Base-by-base conservation (phyloP, 2,797 vertebrate species). In the Oreonectes daqikongensis region DNA sequence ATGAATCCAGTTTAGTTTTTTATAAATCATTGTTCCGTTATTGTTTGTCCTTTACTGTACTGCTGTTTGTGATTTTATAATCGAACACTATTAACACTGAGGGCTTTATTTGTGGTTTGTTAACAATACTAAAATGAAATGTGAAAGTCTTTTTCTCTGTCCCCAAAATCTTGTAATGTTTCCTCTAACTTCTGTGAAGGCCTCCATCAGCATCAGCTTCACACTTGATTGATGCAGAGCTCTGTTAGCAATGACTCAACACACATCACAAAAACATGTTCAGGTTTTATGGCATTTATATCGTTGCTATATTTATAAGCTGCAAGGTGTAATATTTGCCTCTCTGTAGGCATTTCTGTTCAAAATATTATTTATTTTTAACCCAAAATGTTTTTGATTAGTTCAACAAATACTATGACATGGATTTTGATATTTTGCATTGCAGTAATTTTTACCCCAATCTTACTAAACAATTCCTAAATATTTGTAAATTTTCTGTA, bases 131-230 rank as follows among this genome's bases (percentile, higher is more conserved):
- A 3, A 55, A 11, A n/a, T 60, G 6, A 40, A 76, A 69, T 76
- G 40, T 59, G 4, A 48, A 71, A 15, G n/a, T 72, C n/a, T 76
- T 50, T 70, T 12, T 61, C 26, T 26, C 44, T 18, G 18, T 70
- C 9, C 22, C 46, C 28, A 14, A 65, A 9, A 55, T n/a, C 18
- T 67, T 57, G 24, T 55, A 32, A 46, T 17, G 1, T 26, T n/a
- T 24, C 22, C 1, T 10, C 63, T 30, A 20, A 40, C 22, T 24
- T 22, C 17, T 4, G 20, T 17, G 22, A 77, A 22, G 75, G 75
- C 67, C 75, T 77, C 75, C 67, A 63, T 61, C 40, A 40, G 38
- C 38, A 40, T 77, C 66, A 77, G 65, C 22, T 38, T 57, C 63
- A 75, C 5, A 32, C 7, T 65, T 17, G 17, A 28, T 7, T 57